Evolutionary conservation across 2,113 vertebrate genomes (phyloP), one percentile per base, ranked within the genome.

Genomic region (Zosterops hypoxanthus): DNA sequence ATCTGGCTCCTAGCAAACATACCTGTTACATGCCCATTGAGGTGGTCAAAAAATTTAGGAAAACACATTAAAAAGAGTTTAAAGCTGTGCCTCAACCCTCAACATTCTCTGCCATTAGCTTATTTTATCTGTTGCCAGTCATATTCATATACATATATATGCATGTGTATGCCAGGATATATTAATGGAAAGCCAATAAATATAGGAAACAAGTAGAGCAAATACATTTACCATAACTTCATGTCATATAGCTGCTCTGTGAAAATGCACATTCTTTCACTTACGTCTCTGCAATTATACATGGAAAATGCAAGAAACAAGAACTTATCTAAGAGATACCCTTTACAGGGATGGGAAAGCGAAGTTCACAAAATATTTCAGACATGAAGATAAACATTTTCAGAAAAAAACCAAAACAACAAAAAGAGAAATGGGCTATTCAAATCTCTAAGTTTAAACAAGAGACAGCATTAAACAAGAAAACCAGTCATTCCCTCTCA

Each of bases 401-500:
- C 26, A 33, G 56, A 25, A 70, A 72, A 66, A 64, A 47, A 49
- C 11, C 0, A 39, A 39, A 39, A 39, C 25, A 64, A 26, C 3
- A 13, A 28, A 72, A 50, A 79, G 31, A 90, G 39, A 94, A 95
- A 88, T 22, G 13, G n/a, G n/a, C 36, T 64, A 53, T 79, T 95
- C 53, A 77, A 24, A 95, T 60, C 76, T 46, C 28, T 36, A 86
- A 56, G 72, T 86, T 90, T 94, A 93, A 96, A 94, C 87, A 93
- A 77, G 63, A 92, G 80, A 65, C 0, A 0, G 22, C 69, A 68
- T 88, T 90, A 93, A 94, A 78, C 44, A 83, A 86, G 90, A 90
- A 95, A 96, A 46, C 72, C 53, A 93, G 86, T 80, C 72, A 84
- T 81, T 59, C 49, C 28, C 21, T 94, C 88, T 83, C 82, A 0